phyloP scores from a whole-genome alignment of 2,113 vertebrate genomes.

The Peucedramus taeniatus region DNA sequence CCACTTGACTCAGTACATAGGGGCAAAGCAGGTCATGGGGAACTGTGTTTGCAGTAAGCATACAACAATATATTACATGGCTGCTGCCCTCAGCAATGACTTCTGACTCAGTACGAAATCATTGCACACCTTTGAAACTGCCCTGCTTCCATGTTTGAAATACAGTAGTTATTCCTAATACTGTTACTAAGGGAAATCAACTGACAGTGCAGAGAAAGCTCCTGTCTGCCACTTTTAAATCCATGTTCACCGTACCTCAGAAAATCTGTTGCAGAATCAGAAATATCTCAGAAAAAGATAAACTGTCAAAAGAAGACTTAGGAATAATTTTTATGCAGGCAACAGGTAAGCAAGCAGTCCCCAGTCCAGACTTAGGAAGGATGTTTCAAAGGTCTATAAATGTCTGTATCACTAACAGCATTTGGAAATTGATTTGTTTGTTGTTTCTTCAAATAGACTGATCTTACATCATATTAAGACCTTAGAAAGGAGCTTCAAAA shows the following conservation, averaged over 20 bases:
- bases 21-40: not conserved
- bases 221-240: not conserved
- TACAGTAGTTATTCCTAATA: not conserved
- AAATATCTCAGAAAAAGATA: not conserved
- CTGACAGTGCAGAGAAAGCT: not conserved
- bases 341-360: not conserved
- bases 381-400: not conserved
- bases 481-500: not conserved
- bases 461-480: not conserved
- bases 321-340: not conserved
- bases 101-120: not conserved
- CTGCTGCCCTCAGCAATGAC: not conserved
- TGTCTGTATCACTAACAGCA: not conserved
- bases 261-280: not conserved
- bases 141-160: not conserved
- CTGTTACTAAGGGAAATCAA: not conserved
- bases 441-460: not conserved
- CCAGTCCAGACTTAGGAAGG: not conserved
- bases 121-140: not conserved
- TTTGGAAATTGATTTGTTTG: not conserved
- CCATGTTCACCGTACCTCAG: not conserved
- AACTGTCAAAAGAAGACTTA: not conserved
- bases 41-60: not conserved
- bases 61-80: not conserved
- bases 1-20: not conserved